Base-by-base conservation (phyloP, 2,888 invertebrate genomes). In the Brenthis daphne region DNA sequence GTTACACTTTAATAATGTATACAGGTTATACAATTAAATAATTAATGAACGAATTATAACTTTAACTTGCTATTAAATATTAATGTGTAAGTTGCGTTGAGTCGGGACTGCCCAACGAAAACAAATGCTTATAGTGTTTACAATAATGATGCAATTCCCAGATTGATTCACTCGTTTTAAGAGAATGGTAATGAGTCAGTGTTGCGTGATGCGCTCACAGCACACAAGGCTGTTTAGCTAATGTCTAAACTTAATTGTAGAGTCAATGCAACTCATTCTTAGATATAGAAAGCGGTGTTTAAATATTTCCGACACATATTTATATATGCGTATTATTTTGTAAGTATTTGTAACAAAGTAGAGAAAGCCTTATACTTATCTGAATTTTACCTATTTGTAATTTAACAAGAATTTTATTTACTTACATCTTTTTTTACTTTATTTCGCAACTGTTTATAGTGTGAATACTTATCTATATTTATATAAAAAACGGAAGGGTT, bases 191-290 rank as follows among this genome's bases (percentile, higher is more conserved):
- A 79, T 86, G 86, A 87, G 80, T 87, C 86, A 86, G 74, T 66
- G 77, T 81, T 82, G 82, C 82, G 83, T 85, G 85, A 82, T 84
- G 82, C 78, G 76, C 81, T 81, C 82, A 83, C 85, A 77, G 76
- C 72, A 75, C 74, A 80, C 82, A 82, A 83, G 79, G 81, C 75
- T 83, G 79, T 82, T 82, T 82, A 78, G 78, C 73, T 76, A 76
- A 69, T 64, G 65, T 68, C 64, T 51, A 58, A 68, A 67, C 65
- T 64, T 65, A 65, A 65, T 68, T 72, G 60, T 68, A 33, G 56
- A 71, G 67, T 71, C 64, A 65, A 56, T 64, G 58, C 54, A 65
- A 53, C 37, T 63, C 53, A 63, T 63, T 33, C n/a, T 50, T 60
- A 50, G 16, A 33, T 60, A 29, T 60, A 60, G 60, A 51, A 53